phyloP scores from a whole-genome alignment of 2,888 invertebrate genomes.

The Eugnorisma glareosa region DNA sequence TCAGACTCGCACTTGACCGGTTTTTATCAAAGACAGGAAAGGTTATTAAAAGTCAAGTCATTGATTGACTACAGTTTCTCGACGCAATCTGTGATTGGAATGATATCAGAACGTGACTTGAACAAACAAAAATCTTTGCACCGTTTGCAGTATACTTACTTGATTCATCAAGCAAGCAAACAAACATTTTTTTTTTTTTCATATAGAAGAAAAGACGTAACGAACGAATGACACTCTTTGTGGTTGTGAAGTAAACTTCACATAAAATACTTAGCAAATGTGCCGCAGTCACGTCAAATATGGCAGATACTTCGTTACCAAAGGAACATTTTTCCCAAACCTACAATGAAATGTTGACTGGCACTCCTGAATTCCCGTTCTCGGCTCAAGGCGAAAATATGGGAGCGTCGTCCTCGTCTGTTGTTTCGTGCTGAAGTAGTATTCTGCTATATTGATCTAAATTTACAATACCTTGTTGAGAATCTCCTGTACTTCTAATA shows the following conservation, averaged over 20 bases:
- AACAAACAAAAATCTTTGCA: conserved; percentile 11
- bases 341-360: conserved; percentile 25
- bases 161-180: neutral
- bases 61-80: conserved; percentile 25
- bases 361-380: conserved; percentile 43
- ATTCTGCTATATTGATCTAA: neutral
- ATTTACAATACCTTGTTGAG: neutral
- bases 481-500: neutral
- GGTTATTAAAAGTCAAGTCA: conserved; percentile 34
- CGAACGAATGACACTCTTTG: neutral
- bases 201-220: neutral
- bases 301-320: conserved; percentile 3
- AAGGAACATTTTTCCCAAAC: conserved; percentile 14
- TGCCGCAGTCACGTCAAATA: conserved; percentile 4
- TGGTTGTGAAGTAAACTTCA: neutral
- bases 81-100: conserved; percentile 30
- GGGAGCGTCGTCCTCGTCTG: conserved; percentile 18
- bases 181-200: neutral
- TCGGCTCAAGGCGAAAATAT: conserved; percentile 24
- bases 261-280: neutral
- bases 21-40: conserved; percentile 28
- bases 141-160: neutral
- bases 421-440: neutral
- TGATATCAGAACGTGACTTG: conserved; percentile 19
- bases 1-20: no score